Evolutionary conservation across 1,140 invertebrate genomes (phyloP).

Genomic region (Tyrophagus putrescentiae): DNA sequence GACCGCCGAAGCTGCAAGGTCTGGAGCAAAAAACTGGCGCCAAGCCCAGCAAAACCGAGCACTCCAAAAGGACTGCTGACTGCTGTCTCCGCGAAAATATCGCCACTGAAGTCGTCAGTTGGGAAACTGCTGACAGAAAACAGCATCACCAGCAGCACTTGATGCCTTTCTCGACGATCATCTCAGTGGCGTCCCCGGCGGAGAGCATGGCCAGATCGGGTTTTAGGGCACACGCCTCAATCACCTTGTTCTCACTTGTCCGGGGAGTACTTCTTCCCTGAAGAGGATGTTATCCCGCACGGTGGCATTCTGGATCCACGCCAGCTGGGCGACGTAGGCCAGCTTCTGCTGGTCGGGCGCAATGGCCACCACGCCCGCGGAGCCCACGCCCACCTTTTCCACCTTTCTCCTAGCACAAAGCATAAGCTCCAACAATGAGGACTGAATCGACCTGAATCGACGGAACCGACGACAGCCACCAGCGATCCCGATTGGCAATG

Average conservation of each 20-base stretch:
- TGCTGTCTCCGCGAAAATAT: too few relatives aligned
- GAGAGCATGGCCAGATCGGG: conserved; percentile 26
- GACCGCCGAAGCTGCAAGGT: too few relatives aligned
- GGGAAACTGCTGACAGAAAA: too few relatives aligned
- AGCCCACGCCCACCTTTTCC: conserved; percentile 26
- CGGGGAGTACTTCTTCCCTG: conserved; percentile 29
- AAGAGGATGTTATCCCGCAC: conserved; percentile 36
- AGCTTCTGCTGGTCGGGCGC: conserved; percentile 25
- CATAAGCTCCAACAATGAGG: conserved; percentile 36
- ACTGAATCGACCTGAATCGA: conserved; percentile 40
- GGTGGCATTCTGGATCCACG: conserved; percentile 38
- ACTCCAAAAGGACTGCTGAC: too few relatives aligned
- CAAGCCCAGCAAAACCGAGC: too few relatives aligned
- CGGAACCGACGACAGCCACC: conserved; percentile 39
- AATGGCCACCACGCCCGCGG: conserved; percentile 26
- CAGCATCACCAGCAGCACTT: too few relatives aligned
- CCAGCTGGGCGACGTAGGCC: conserved; percentile 37
- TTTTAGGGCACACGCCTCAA: conserved; percentile 21
- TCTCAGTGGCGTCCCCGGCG: conserved; percentile 32
- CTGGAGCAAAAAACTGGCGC: too few relatives aligned
- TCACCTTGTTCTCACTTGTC: conserved; percentile 24
- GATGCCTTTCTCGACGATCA: conserved; percentile 31
- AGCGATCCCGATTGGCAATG: conserved; percentile 27
- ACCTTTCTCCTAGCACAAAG: conserved; percentile 39
- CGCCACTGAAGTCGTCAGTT: too few relatives aligned